phyloP scores from a whole-genome alignment of 37 sponge, comb jelly and placozoan species.

The Ianthella basta region DNA sequence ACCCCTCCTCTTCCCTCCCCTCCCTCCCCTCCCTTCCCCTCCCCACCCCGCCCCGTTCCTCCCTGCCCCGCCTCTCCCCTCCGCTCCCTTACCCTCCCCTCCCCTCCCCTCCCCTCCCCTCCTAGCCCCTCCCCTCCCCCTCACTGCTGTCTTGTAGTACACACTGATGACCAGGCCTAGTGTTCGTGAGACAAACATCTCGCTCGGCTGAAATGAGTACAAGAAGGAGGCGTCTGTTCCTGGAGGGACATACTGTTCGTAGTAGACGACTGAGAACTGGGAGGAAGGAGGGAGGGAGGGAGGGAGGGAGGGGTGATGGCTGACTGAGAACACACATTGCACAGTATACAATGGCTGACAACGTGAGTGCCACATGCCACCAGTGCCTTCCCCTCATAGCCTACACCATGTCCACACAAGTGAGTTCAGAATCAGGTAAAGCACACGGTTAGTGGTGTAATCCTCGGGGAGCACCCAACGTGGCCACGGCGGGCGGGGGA shows the following conservation, averaged over 20 bases:
- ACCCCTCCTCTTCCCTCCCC: too few relatives aligned
- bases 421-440: slow-evolving; percentile 44
- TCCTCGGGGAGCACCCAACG: slow-evolving; percentile 6
- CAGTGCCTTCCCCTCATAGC: slow-evolving; percentile 6
- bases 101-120: too few relatives aligned
- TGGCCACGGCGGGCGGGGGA: too few relatives aligned
- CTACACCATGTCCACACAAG: not conserved
- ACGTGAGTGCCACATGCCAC: not conserved
- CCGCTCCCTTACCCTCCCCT: too few relatives aligned
- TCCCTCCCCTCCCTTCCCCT: too few relatives aligned
- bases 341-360: not conserved
- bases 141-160: slow-evolving; percentile 74
- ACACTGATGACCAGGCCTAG: slow-evolving; percentile 75
- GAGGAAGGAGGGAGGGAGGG: not conserved
- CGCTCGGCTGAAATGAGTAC: slow-evolving; percentile 78
- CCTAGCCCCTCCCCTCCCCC: slow-evolving; percentile 12
- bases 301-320: not conserved
- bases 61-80: too few relatives aligned
- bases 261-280: slow-evolving; percentile 58
- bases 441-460: not conserved
- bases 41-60: not conserved
- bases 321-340: not conserved
- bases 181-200: slow-evolving; percentile 74
- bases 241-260: slow-evolving; percentile 67
- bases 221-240: slow-evolving; percentile 72